phyloP scores from a whole-genome alignment of 2,888 invertebrate species.

The Ophioninae sp. region DNA sequence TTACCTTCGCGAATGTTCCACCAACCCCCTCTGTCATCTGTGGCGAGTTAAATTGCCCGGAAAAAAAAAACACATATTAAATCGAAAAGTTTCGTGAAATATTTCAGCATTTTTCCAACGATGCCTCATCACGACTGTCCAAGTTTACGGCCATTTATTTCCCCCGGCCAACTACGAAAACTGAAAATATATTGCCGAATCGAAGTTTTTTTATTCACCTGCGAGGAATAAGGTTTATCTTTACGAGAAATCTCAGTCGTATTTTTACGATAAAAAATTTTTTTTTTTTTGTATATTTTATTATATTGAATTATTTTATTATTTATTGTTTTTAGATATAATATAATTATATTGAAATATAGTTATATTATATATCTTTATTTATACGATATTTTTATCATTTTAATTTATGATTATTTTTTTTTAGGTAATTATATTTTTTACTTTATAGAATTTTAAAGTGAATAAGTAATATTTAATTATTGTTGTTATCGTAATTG shows the following conservation, averaged over 20 bases:
- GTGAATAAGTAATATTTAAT: no score
- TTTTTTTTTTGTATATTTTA: background rate
- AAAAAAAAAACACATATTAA: conserved; percentile 17
- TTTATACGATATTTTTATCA: no score
- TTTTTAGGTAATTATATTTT: no score
- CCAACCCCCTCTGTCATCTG: conserved; percentile 22
- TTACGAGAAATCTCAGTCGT: background rate
- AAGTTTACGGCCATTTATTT: conserved; percentile 4
- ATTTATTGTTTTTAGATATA: no score
- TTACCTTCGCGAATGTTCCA: conserved; percentile 7
- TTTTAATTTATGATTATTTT: no score
- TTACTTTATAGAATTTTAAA: no score
- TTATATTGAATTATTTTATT: background rate
- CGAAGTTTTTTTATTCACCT: background rate
- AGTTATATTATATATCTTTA: no score
- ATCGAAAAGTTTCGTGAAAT: background rate
- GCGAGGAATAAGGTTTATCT: background rate
- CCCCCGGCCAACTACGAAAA: background rate
- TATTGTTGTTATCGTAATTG: no score
- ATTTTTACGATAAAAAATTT: background rate
- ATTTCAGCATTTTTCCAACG: conserved; percentile 1
- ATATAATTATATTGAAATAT: no score
- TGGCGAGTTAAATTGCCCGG: conserved; percentile 18
- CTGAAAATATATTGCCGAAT: background rate
- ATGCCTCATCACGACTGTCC: background rate